These are phyloP conservation scores for Eutolmus rufibarbis DNA, from an alignment of 2,888 invertebrate species.

Conservation along the genomic window DNA sequence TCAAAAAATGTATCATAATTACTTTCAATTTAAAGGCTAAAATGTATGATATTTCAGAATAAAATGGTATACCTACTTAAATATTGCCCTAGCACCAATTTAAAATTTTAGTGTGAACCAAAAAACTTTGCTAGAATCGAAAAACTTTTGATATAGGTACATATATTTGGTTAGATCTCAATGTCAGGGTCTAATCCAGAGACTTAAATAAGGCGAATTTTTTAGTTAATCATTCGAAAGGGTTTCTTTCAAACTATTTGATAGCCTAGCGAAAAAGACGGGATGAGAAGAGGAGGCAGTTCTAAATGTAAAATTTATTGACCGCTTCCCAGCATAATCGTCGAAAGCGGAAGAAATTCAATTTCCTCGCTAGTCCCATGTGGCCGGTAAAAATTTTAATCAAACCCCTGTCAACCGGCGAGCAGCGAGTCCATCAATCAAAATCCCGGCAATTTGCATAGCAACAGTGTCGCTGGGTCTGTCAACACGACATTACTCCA, in stretches of 20 bases:
- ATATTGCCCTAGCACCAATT: not conserved
- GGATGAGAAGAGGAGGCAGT: not conserved
- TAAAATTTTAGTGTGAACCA: not conserved
- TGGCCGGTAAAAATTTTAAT: constrained; percentile 62
- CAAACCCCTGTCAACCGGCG: constrained; percentile 58
- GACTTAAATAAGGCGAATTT: not conserved
- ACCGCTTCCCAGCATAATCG: not conserved
- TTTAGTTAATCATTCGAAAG: not conserved
- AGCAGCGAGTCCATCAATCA: constrained; percentile 37
- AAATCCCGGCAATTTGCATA: constrained; percentile 42
- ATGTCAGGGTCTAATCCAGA: too few relatives aligned
- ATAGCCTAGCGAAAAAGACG: not conserved
- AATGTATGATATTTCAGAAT: too few relatives aligned
- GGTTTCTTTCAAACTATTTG: not conserved
- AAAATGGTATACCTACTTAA: too few relatives aligned
- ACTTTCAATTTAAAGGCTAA: too few relatives aligned
- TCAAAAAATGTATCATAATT: too few relatives aligned
- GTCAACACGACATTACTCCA: constrained; percentile 44
- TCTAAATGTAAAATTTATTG: not conserved
- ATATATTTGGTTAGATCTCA: not conserved
- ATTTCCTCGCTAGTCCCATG: constrained; percentile 55
- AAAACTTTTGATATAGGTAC: not conserved
- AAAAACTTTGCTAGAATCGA: not conserved
- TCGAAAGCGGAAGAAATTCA: constrained; percentile 13
- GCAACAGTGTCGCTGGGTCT: constrained; percentile 34